Evolutionary conservation across 2,113 vertebrate genomes (phyloP), one percentile per base, ranked within the genome.

Genomic region (Theristicus caerulescens): DNA sequence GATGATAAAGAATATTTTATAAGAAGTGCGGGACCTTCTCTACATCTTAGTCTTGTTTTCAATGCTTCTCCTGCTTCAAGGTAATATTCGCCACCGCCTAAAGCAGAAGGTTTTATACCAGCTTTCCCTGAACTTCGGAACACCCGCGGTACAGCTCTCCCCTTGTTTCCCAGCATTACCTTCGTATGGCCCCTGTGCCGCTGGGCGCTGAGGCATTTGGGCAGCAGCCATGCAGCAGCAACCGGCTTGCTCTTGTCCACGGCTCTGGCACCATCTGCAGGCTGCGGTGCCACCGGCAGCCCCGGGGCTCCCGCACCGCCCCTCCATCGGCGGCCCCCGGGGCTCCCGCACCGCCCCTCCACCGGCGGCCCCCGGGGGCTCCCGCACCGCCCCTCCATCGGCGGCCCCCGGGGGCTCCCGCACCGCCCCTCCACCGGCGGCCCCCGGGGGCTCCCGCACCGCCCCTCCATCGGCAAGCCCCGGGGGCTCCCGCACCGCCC

Each of bases 261-360:
- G 90, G 21, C 93, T 94, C 92, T 97, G 97, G 98, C 96, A 97
- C 97, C 98, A 96, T 65, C 98, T 98, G 97, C 97, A 71, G 98
- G 90, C 44, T 9, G 66, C 47, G 11, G 40, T 12, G 40, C 40
- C 40, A 42, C 40, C 40, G 12, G 11, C 40, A 38, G 38, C 38
- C 38, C 38, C 7, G 38, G 40, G 40, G 40, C 40, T 40, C 40
- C 40, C 40, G 40, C 40, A 40, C 40, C 40, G 9, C 40, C 40
- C 40, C 40, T 10, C 12, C 40, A 40, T 8, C 40, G 10, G 40
- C 40, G 11, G 40, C n/a, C 38, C 40, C 40, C 40, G 40, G 40
- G 40, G 40, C 40, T 40, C 40, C 40, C 40, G 40, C 40, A 12
- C 40, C 40, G 12, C 40, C 40, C 40, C 38, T 38, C 38, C 38